Evolutionary conservation across 2,797 vertebrate genomes (phyloP), one percentile per base, ranked within the genome.

Genomic region (Aldrovandia affinis): DNA sequence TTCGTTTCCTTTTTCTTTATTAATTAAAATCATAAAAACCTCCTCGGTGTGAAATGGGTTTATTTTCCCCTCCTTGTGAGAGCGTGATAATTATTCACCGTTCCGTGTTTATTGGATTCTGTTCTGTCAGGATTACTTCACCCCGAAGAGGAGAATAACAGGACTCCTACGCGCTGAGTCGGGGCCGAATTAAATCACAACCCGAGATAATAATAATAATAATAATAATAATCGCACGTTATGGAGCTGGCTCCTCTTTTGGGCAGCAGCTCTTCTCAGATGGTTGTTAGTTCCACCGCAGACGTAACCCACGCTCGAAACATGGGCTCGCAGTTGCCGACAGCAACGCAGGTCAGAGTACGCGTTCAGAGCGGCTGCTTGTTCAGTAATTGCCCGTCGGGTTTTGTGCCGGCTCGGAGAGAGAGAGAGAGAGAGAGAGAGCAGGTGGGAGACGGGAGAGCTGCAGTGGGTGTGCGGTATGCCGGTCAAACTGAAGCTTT

Each of bases 21-120:
- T 85, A 87, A 86, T 88, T 88, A 54, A 86, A 87, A 88, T 87
- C 86, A 86, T 86, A 88, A 88, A n/a, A 89, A 88, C 36, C 79
- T 73, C 22, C 73, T 83, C 20, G 12, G 65, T 86, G 77, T 86
- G 86, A 87, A 88, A 87, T 54, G 20, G 78, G 80, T 81, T 84
- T 84, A 65, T 86, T 86, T 86, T 83, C 33, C n/a, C 47, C 80
- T 57, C 54, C 33, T 84, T 79, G 83, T 82, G 77, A 73, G 52
- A 70, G 82, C 61, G 83, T 65, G 78, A 70, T 86, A 83, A 88
- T 87, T 83, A 77, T 81, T 78, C 87, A 28, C 78, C 68, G 78
- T 36, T 79, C 85, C 80, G 79, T 84, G 54, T 55, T 85, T 79
- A 70, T 79, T 50, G 44, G 73, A 79, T 89, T 85, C 15, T 50